Base-by-base conservation (phyloP, 2,113 vertebrate species). In the Loxodonta africana region DNA sequence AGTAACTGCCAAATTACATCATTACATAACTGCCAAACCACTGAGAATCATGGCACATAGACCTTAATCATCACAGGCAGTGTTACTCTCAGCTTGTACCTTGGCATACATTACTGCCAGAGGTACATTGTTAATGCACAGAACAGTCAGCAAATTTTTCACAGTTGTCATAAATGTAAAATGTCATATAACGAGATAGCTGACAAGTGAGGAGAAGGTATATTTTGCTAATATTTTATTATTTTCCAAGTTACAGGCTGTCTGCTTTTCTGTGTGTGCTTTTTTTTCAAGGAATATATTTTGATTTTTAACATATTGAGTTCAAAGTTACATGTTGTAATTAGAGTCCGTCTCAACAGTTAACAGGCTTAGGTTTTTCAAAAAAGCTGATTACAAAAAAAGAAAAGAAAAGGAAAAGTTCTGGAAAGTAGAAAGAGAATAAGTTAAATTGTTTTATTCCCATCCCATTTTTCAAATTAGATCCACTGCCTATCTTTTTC, bases 381-480 rank as follows among this genome's bases (percentile, higher is more conserved):
- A 41, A 94, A 96, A 88, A 10, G 4, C 67, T 78, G 28, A 88
- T 84, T 95, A 96, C 44, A 48, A 81, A 85, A 65, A 78, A 26
- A 2, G 20, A 92, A 97, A 86, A 25, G 6, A 60, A 84, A 86
- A 88, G 33, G 84, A 93, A 92, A 89, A 95, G 65, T 69, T 88
- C 9, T 91, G 15, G 60, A 89, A 86, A 92, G 18, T 41, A 74
- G 63, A 91, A 9, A 65, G 33, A 94, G 48, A 90, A 77, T 93
- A 91, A 65, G 63, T 48, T 14, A 77, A 91, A 67, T 84, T 89
- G 4, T 78, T 92, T 96, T 81, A 96, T 84, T 95, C n/a, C 8
- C 44, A 67, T 83, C 5, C 28, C 51, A 95, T 94, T 97, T 95
- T 95, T 1, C 83, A 97, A 95, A 97, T 94, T 83, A 97, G 81